These are phyloP conservation scores for Holcopasites calliopsidis DNA, from an alignment of 1,140 invertebrate species.

Conservation along the genomic window DNA sequence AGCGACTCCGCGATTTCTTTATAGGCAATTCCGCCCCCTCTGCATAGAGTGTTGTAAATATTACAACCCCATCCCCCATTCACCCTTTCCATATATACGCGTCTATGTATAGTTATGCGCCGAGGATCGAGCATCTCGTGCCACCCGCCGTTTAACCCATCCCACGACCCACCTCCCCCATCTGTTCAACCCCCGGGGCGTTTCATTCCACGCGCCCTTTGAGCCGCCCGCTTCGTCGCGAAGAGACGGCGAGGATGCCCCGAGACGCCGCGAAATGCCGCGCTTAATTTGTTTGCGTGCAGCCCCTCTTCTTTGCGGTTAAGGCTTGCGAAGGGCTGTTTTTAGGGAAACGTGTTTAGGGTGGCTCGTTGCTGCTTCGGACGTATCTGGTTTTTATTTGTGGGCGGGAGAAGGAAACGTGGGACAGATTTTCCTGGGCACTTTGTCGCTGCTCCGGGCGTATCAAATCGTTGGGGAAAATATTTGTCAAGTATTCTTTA, in stretches of 20 bases:
- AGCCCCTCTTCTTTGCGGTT: background rate
- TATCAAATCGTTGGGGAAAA: no score
- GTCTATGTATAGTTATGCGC: background rate
- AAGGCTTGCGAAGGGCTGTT: background rate
- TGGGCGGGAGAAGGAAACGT: no score
- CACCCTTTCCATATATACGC: no score
- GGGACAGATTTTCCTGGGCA: no score
- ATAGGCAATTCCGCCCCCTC: constrained; percentile 79
- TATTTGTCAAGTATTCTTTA: no score
- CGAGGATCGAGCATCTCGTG: constrained; percentile 11
- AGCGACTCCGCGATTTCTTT: constrained; percentile 78
- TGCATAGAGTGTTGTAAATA: constrained; percentile 75
- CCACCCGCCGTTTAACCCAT: constrained; percentile 40
- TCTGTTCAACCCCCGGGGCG: constrained; percentile 12
- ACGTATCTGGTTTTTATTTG: background rate
- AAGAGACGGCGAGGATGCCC: background rate
- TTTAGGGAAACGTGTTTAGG: background rate
- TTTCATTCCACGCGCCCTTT: constrained; percentile 34
- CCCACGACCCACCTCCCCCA: no score
- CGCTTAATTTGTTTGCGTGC: constrained; percentile 25
- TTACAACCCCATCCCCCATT: constrained; percentile 50
- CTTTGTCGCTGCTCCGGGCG: no score
- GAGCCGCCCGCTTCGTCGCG: background rate
- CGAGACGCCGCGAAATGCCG: constrained; percentile 17
- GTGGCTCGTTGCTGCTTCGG: background rate